These are phyloP conservation scores for Bactericera cockerelli DNA, from an alignment of 1,140 invertebrate genomes.

Conservation along the genomic window DNA sequence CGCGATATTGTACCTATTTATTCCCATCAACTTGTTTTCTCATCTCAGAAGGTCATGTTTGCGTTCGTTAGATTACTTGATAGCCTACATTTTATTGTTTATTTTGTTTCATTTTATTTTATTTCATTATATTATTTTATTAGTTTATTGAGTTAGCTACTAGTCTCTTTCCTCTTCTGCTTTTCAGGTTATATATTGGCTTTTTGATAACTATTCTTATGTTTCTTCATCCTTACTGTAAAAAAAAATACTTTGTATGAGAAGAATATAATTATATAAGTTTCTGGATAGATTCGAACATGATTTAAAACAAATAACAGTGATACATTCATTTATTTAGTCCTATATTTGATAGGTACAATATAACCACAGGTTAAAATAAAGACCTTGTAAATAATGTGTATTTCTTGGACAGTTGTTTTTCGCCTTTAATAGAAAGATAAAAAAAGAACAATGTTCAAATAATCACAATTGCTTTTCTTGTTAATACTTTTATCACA, in stretches of 20 bases:
- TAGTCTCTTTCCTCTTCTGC: background rate
- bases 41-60: too few species aligned
- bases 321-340: background rate
- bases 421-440: too few species aligned
- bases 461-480: too few species aligned
- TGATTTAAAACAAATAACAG: background rate
- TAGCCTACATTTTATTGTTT: background rate
- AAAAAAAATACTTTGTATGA: background rate
- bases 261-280: background rate
- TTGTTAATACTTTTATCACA: slow-evolving; percentile 5
- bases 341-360: background rate
- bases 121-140: slow-evolving; percentile 3
- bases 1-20: too few species aligned
- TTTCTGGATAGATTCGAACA: background rate
- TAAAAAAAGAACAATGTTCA: too few species aligned
- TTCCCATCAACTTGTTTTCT: too few species aligned
- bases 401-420: too few species aligned
- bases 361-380: too few species aligned
- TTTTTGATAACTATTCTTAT: background rate
- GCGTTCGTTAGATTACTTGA: background rate
- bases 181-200: background rate
- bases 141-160: slow-evolving; percentile 4
- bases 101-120: background rate
- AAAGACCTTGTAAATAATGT: too few species aligned
- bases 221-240: background rate